Evolutionary conservation across 1,140 invertebrate genomes (phyloP).

Genomic region (Drosophila hydei): DNA sequence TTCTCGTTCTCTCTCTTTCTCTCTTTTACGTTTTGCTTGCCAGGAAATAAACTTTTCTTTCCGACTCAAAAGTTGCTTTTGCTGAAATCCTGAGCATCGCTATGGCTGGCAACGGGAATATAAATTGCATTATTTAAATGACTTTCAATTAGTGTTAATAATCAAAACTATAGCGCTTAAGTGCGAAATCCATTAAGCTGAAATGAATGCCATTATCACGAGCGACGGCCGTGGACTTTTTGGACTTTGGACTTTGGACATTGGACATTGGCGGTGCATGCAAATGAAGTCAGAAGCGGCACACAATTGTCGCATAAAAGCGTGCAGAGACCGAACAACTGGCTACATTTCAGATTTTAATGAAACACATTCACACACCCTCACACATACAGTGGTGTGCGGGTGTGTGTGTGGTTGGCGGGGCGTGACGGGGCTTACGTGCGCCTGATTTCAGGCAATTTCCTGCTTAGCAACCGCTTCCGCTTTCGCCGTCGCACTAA

Average conservation of each 20-base stretch:
- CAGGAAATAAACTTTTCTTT: background rate
- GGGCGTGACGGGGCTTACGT: conserved; percentile 53
- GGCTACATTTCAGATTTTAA: conserved; percentile 62
- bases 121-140: conserved; percentile 71
- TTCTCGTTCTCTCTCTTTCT: no score
- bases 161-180: conserved; percentile 71
- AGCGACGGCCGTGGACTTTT: background rate
- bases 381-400: background rate
- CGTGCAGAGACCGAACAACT: conserved; percentile 32
- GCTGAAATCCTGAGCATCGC: background rate
- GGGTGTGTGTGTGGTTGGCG: conserved; percentile 6
- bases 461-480: conserved; percentile 81
- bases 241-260: background rate
- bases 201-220: conserved; percentile 61
- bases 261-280: conserved; percentile 48
- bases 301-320: conserved; percentile 46
- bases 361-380: conserved; percentile 51
- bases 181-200: conserved; percentile 69
- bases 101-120: conserved; percentile 4
- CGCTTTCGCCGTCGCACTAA: conserved; percentile 70
- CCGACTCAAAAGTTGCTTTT: background rate
- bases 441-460: conserved; percentile 78
- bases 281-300: conserved; percentile 50
- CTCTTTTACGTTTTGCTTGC: no score
- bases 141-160: conserved; percentile 74